Evolutionary conservation across 2,113 vertebrate genomes (phyloP), one percentile per base, ranked within the genome.

Genomic region (Plecotus auritus): DNA sequence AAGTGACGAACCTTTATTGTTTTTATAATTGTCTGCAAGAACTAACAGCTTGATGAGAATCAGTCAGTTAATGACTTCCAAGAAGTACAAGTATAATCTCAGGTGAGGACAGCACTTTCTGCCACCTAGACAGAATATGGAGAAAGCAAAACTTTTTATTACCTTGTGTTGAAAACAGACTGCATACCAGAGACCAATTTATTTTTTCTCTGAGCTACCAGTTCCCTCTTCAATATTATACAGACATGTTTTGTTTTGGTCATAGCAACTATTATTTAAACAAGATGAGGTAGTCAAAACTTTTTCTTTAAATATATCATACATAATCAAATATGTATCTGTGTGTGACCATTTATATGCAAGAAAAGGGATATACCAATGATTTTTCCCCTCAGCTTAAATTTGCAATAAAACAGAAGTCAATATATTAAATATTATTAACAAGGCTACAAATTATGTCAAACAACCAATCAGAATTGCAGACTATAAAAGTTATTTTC

Each of bases 361-460:
- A 94, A 92, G 67, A 56, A 83, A 18, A 70, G 30, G 16, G 22
- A 22, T 76, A 13, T 82, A 14, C 87, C n/a, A 45, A 2, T 70
- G 51, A 47, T 70, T 92, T 81, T 42, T 70, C 51, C 73, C 54
- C 66, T 86, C 23, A 35, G 23, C 64, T 89, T 83, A 59, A 88
- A 70, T 94, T 90, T 95, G n/a, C 64, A 81, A 94, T 82, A 56
- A 84, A 76, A 81, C 28, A 78, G 32, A 93, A 80, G 56, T 95
- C 14, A 89, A 80, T 86, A 78, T 69, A 69, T 88, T 49, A 91
- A 77, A 59, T 95, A 23, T 91, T 91, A n/a, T 56, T 70, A 94
- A 49, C 9, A 95, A 67, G 35, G 17, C 32, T 42, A 69, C 61
- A 74, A 81, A 66, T 91, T 94, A 83, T 72, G 6, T 78, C 40